Evolutionary conservation across 2,888 invertebrate genomes (phyloP), one percentile per base, ranked within the genome.

Genomic region (Coelinius sp.): DNA sequence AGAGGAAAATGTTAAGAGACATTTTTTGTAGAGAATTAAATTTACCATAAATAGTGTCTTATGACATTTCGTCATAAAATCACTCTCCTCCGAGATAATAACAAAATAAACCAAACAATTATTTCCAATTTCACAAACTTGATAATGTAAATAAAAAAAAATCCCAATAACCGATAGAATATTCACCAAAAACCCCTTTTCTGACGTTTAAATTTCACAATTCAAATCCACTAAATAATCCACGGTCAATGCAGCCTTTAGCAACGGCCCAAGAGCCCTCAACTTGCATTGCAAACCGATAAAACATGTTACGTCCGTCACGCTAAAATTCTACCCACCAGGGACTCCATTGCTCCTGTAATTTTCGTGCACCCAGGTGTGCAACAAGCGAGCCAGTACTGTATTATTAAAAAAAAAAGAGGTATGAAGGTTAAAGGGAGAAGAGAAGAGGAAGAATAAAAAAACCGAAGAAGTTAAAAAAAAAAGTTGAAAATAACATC

Each of bases 251-350:
- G n/a, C 22, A 3, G 10, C 22, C 25, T 17, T 24, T 25, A 49
- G 41, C 7, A 41, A 70, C 65, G 24, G 38, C 10, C 64, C 63
- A 63, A 24, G 41, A 56, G 68, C 38, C 41, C 41, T 41, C 41
- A 41, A 68, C 41, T 52, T 49, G 52, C 49, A 69, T 62, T 69
- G 63, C 69, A 10, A 17, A n/a, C 63, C 69, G 52, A 70, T 70
- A 70, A 70, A 70, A 24, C 63, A 63, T 70, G 69, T 70, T 63
- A 52, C 24, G 49, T 70, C 63, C 69, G 69, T 70, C 63, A 70
- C 63, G 69, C 52, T 70, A 52, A 53, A 24, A 63, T 63, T 49
- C 63, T 35, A 35, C 41, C 69, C 63, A 70, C 63, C 69, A 70
- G 63, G 52, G 69, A 41, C 63, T 63, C 38, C 25, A 53, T 53